These are phyloP conservation scores for Rhabdornis inornatus DNA, from an alignment of 2,113 vertebrate species.

Conservation along the genomic window DNA sequence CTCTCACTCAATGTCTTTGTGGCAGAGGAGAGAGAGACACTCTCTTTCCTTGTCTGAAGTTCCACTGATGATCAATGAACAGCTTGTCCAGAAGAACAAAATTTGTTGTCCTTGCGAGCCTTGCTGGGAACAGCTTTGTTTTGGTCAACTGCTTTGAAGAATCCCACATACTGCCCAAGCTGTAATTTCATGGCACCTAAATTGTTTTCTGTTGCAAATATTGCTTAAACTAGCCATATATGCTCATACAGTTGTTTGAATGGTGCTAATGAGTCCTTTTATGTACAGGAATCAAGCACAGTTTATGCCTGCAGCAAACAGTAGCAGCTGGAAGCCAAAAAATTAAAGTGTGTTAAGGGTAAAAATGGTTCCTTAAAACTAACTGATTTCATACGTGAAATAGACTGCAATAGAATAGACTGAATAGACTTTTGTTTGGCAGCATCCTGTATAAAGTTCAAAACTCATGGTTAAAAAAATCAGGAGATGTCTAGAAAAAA, in stretches of 20 bases:
- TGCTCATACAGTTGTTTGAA: background rate
- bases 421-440: background rate
- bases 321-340: background rate
- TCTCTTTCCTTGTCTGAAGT: background rate
- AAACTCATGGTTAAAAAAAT: background rate
- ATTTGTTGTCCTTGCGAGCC: constrained; percentile 10
- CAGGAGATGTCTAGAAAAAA: background rate
- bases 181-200: background rate
- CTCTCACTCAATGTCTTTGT: background rate
- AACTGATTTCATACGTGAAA: background rate
- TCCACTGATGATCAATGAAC: background rate
- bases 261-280: background rate
- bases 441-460: background rate
- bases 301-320: background rate
- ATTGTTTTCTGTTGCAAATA: background rate
- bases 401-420: background rate
- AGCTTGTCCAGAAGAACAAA: background rate
- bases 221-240: background rate
- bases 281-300: background rate
- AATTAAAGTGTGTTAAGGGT: background rate
- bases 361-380: background rate
- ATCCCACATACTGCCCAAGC: background rate
- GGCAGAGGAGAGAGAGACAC: background rate
- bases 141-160: constrained; percentile 26
- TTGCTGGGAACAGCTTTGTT: background rate